phyloP scores from a whole-genome alignment of 2,888 invertebrate species.

The Salpingus planirostris region DNA sequence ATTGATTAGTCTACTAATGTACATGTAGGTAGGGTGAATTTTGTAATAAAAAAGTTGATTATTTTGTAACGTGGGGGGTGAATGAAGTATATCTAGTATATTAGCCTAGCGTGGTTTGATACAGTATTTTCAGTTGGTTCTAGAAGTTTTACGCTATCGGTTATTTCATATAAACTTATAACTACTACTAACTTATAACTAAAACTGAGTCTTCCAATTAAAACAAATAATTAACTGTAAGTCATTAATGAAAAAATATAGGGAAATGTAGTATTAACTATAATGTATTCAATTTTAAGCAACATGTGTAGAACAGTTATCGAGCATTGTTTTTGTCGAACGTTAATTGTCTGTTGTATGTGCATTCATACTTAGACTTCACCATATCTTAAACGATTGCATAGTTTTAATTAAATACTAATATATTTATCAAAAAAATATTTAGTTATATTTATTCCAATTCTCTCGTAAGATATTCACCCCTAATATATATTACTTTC shows the following conservation, averaged over 20 bases:
- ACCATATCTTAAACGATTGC: conserved; percentile 38
- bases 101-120: conserved; percentile 34
- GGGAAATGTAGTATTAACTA: conserved; percentile 20
- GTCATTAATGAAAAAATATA: conserved; percentile 28
- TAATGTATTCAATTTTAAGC: conserved; percentile 32
- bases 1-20: conserved; percentile 17
- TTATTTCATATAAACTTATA: too few species aligned
- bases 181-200: too few species aligned
- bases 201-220: conserved; percentile 45
- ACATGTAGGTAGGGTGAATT: conserved; percentile 15
- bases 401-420: conserved; percentile 39
- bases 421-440: conserved; percentile 14
- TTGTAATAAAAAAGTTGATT: conserved; percentile 18
- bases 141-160: too few species aligned
- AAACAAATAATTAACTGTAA: conserved; percentile 45
- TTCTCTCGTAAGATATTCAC: too few species aligned
- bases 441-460: too few species aligned
- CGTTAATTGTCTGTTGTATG: conserved; percentile 41
- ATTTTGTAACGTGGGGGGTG: conserved; percentile 19
- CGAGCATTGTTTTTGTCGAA: conserved; percentile 36
- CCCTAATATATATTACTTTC: too few species aligned
- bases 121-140: too few species aligned
- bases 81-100: conserved; percentile 17
- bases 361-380: conserved; percentile 38
- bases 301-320: conserved; percentile 35